phyloP scores from a whole-genome alignment of 30 jellyfish, hydroid and myxozoan species.

The Pelagia noctiluca region DNA sequence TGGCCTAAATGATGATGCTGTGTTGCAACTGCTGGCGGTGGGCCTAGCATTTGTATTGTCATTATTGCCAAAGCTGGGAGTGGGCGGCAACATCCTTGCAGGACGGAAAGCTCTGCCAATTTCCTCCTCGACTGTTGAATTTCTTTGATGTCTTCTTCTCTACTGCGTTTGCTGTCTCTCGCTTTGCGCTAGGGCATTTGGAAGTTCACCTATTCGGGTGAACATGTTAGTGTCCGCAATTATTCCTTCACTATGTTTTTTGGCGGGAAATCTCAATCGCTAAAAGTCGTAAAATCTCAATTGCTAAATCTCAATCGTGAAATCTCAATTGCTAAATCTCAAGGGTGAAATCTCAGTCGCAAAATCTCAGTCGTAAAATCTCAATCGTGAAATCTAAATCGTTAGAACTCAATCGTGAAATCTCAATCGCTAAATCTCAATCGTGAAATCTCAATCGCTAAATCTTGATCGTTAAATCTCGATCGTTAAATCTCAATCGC shows the following conservation, averaged over 20 bases:
- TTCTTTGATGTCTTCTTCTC: background rate
- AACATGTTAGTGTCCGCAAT: constrained; percentile 16
- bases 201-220: constrained; percentile 1
- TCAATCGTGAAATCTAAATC: background rate
- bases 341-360: constrained; percentile 1
- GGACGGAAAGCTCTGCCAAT: constrained; percentile 3
- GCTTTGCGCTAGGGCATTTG: no score
- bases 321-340: constrained; percentile 13
- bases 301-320: background rate
- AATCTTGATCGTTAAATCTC: no score
- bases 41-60: constrained; percentile 3
- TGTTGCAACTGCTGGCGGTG: constrained; percentile 7
- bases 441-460: background rate
- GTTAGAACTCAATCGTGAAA: background rate
- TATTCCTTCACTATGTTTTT: constrained; percentile 15
- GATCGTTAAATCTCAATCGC: constrained; percentile 10
- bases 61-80: background rate
- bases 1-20: constrained; percentile 2
- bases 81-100: constrained; percentile 8
- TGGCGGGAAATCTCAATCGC: constrained; percentile 17
- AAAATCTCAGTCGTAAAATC: constrained; percentile 12
- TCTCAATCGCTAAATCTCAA: background rate
- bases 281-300: background rate
- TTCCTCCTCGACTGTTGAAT: background rate
- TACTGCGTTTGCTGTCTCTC: background rate